These are phyloP conservation scores for Prosapia bicincta DNA, from an alignment of 2,888 invertebrate species.

Conservation along the genomic window DNA sequence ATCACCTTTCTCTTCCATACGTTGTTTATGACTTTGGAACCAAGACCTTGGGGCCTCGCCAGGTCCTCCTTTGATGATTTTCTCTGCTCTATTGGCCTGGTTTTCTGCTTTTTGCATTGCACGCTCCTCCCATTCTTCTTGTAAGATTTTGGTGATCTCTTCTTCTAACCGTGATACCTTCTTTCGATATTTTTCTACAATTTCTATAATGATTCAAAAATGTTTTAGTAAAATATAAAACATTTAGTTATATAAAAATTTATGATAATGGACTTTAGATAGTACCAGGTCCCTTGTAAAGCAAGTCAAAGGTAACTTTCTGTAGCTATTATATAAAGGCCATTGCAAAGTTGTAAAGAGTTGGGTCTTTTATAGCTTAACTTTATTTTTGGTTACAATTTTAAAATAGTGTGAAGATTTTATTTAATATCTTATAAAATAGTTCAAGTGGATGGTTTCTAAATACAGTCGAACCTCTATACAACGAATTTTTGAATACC, in stretches of 20 bases:
- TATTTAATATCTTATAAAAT: no score
- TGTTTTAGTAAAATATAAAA: background rate
- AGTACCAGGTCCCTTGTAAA: no score
- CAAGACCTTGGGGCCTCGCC: constrained; percentile 56
- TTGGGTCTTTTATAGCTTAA: no score
- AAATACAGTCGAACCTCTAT: no score
- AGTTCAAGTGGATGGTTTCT: no score
- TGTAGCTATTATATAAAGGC: no score
- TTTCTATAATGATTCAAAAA: constrained; percentile 53
- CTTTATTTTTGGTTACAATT: no score
- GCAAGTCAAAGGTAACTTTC: no score
- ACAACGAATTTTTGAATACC: no score
- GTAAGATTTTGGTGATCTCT: constrained; percentile 76
- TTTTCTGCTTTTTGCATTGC: constrained; percentile 80
- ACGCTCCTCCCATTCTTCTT: constrained; percentile 81
- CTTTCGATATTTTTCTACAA: constrained; percentile 79
- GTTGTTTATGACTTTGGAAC: constrained; percentile 83
- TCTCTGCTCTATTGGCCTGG: constrained; percentile 70
- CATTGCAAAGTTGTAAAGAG: no score
- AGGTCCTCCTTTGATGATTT: constrained; percentile 52
- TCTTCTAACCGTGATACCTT: constrained; percentile 70
- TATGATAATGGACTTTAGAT: constrained; percentile 21
- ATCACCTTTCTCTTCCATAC: constrained; percentile 68
- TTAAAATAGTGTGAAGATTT: no score
- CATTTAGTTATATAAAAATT: background rate